These are phyloP conservation scores for Eudyptes chrysolophus DNA, from an alignment of 2,113 vertebrate species.

Conservation along the genomic window DNA sequence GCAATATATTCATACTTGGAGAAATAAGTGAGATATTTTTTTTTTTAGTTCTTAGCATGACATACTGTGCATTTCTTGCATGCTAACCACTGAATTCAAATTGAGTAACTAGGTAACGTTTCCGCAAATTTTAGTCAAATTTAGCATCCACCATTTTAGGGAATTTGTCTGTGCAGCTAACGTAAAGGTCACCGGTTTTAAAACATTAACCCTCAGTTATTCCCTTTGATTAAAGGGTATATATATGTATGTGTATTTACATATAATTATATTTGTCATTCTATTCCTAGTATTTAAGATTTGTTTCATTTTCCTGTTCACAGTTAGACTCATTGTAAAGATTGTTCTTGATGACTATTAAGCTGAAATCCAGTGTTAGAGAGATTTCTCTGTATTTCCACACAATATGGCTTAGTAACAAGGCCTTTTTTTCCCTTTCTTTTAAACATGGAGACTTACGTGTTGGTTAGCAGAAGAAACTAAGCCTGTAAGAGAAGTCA, in stretches of 20 bases:
- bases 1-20: slow-evolving; percentile 30
- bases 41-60: neutral
- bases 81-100: neutral
- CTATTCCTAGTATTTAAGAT: neutral
- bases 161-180: neutral
- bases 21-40: neutral
- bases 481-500: neutral
- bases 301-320: neutral
- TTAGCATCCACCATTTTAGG: neutral
- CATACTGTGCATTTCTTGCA: neutral
- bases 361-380: neutral
- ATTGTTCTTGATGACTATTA: neutral
- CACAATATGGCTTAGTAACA: neutral
- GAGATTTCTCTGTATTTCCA: neutral
- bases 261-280: neutral
- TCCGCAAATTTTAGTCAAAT: slow-evolving; percentile 32
- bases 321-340: neutral
- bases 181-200: slow-evolving; percentile 10
- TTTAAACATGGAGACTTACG: neutral
- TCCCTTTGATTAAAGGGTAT: neutral
- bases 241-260: neutral
- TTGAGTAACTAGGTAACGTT: neutral
- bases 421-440: neutral
- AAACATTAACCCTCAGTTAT: neutral
- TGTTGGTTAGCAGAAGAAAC: neutral